Evolutionary conservation across 2,888 invertebrate species (phyloP).

Genomic region (Bembecia ichneumoniformis): DNA sequence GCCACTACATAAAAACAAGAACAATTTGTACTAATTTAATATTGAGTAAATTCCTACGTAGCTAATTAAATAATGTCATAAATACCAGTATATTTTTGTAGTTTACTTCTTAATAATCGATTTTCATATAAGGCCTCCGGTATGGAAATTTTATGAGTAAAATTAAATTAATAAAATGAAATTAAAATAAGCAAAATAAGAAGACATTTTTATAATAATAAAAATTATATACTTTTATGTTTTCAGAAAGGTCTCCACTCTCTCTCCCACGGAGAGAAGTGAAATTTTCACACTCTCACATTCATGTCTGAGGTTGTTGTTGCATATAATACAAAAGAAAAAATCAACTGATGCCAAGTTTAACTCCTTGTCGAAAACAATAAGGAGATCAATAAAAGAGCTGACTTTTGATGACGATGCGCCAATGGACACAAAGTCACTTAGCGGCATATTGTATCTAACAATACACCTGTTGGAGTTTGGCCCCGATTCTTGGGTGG

Average conservation of each 20-base stretch:
- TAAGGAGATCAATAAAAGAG: constrained; percentile 26
- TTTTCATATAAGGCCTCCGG: too few species aligned
- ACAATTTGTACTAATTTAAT: too few species aligned
- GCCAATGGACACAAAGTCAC: constrained; percentile 77
- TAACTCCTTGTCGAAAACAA: constrained; percentile 16
- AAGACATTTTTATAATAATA: too few species aligned
- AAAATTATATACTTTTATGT: too few species aligned
- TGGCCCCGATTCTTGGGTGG: constrained; percentile 34
- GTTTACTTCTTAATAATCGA: too few species aligned
- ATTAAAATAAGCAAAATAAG: too few species aligned
- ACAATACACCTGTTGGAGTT: constrained; percentile 52
- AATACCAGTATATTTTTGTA: too few species aligned
- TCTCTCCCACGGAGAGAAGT: constrained; percentile 50
- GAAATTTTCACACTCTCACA: constrained; percentile 44
- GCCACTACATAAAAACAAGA: too few species aligned
- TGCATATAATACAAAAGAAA: constrained; percentile 42
- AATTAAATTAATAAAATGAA: too few species aligned
- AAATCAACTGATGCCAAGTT: constrained; percentile 17
- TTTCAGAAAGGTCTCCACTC: constrained; percentile 26
- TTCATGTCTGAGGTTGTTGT: constrained; percentile 31
- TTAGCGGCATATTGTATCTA: constrained; percentile 72
- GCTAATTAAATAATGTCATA: too few species aligned
- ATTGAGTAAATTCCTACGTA: too few species aligned
- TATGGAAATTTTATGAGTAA: too few species aligned
- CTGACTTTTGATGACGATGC: constrained; percentile 61